Base-by-base conservation (phyloP, 2,113 vertebrate species). In the Lagopus leucura region DNA sequence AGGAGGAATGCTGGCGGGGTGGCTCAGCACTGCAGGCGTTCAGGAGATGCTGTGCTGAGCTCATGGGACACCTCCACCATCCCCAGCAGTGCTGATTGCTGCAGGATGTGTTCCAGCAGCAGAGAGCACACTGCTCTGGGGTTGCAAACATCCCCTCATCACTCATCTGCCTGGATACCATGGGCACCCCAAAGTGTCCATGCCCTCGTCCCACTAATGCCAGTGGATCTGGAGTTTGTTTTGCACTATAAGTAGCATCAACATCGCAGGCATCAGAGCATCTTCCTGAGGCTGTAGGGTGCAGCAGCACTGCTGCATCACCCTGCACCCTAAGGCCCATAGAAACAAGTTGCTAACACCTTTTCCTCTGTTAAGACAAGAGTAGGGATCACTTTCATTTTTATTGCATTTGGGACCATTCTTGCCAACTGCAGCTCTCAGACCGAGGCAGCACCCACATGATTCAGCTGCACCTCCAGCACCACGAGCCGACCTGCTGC, bases 81-180 rank as follows among this genome's bases (percentile, higher is more conserved):
- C 52, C 75, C 30, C 16, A 63, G 32, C 40, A 71, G 21, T 0
- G 5, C 27, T 0, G 2, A 16, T 27, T 84, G 19, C 66, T 57
- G 7, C 63, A 69, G 34, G 27, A 45, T 13, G 1, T 4, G 47
- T 42, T 77, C 14, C 34, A 42, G 24, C 13, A 78, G 16, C 16
- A 4, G 4, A 0, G 21, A 58, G 15, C 15, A 0, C 47, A 6
- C 47, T 48, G 47, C 47, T 48, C 11, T 4, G 13, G 50, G 50
- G 25, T 8, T 52, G 50, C 24, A 27, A 52, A 54, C 40, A 27
- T 17, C 38, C 48, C 45, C 58, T 50, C 54, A 47, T 10, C 19
- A 7, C 18, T 74, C 36, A 38, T 47, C 70, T 36, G 8, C 43
- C 75, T 55, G 34, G 22, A 30, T 48, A 73, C 14, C 72, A 43